Percentiles rank a stretch among this genome's conserved stretches.
phyloP scores from a whole-genome alignment of 2,888 invertebrate species.

The Sarcophaga carnaria region DNA sequence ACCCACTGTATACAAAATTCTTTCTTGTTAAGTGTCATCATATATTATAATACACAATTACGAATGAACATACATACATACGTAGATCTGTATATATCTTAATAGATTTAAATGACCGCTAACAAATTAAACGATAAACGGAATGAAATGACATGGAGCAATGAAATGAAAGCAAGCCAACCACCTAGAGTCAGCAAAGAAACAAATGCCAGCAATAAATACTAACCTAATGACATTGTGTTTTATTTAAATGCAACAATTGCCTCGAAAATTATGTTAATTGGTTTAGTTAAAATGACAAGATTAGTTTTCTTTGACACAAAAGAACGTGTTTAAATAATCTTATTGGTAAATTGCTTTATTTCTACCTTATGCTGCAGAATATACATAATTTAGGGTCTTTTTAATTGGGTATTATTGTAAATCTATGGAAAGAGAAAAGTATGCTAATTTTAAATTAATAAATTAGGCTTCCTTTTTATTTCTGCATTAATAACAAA shows the following conservation, averaged over 20 bases:
- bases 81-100: not conserved
- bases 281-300: conserved; percentile 42
- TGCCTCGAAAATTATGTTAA: conserved; percentile 46
- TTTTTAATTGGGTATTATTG: too few species aligned
- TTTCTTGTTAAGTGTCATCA: too few species aligned
- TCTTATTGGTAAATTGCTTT: conserved; percentile 22
- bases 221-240: conserved; percentile 55
- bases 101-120: not conserved
- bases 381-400: not conserved
- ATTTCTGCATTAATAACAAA: too few species aligned
- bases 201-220: not conserved
- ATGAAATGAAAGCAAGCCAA: not conserved
- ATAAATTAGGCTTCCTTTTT: too few species aligned
- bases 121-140: not conserved
- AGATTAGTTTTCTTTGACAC: conserved; percentile 41
- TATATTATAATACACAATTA: not conserved
- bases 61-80: too few species aligned
- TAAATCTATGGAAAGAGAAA: too few species aligned
- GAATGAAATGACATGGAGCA: not conserved
- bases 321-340: conserved; percentile 33
- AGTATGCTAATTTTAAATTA: too few species aligned
- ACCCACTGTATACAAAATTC: not conserved
- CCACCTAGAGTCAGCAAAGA: not conserved
- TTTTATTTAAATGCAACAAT: conserved; percentile 40
- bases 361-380: not conserved